Percentiles rank a stretch among this genome's conserved stretches.
Evolutionary conservation across 2,113 vertebrate genomes (phyloP).

Genomic region (Euleptes europaea): DNA sequence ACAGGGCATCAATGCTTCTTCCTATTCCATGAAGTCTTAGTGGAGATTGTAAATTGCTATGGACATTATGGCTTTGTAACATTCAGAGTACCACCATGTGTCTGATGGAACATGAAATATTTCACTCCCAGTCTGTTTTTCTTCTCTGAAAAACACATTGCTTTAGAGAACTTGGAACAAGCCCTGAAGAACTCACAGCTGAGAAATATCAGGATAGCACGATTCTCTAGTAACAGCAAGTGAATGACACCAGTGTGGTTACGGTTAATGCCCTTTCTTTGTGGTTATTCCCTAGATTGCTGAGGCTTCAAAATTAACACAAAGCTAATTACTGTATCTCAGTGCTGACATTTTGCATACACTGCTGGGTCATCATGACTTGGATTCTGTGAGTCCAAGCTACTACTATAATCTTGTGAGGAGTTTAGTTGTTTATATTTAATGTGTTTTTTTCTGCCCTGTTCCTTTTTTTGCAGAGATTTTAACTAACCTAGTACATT

Average conservation of each 20-base stretch:
- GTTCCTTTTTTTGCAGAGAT: constrained; percentile 61
- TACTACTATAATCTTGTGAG: constrained; percentile 71
- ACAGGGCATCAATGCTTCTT: not conserved
- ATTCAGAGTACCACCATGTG: not conserved
- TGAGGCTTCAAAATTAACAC: constrained; percentile 80
- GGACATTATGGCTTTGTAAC: not conserved
- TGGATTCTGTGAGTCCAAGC: constrained; percentile 56
- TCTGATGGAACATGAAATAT: constrained; percentile 20
- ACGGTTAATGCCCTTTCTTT: constrained; percentile 82
- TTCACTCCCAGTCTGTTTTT: not conserved
- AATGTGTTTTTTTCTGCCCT: constrained; percentile 69
- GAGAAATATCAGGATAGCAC: constrained; percentile 12
- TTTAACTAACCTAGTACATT: constrained; percentile 66
- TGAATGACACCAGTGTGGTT: constrained; percentile 77
- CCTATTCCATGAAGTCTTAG: not conserved
- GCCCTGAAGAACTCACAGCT: not conserved
- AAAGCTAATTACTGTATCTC: constrained; percentile 89
- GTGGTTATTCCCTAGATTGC: constrained; percentile 79
- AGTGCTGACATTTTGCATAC: constrained; percentile 90
- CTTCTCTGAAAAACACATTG: not conserved
- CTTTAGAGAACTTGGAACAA: constrained; percentile 30
- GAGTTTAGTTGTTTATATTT: constrained; percentile 77
- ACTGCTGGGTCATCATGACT: constrained; percentile 85
- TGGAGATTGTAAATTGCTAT: not conserved
- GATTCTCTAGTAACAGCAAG: constrained; percentile 56